Evolutionary conservation across 2,888 invertebrate genomes (phyloP).

Genomic region (Cheilosia variabilis): DNA sequence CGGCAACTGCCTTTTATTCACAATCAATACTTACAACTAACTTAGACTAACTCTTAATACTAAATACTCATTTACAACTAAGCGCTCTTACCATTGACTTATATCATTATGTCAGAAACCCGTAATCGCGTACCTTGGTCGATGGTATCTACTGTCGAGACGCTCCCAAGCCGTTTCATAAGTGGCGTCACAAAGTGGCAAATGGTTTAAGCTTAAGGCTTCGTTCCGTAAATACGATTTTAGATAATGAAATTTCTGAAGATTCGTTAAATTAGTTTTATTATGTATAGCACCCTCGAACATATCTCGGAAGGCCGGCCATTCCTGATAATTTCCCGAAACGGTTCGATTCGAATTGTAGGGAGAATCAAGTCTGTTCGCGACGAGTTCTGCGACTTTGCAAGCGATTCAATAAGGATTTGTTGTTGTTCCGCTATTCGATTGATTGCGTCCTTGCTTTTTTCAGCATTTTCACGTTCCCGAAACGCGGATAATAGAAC

Average conservation of each 20-base stretch:
- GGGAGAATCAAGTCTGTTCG: conserved; percentile 8
- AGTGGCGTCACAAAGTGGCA: conserved; percentile 8
- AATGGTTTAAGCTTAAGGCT: conserved; percentile 12
- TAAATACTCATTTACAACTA: too few species aligned
- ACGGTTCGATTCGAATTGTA: conserved; percentile 18
- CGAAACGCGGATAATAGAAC: conserved; percentile 11
- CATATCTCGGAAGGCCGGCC: neutral
- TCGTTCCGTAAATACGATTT: neutral
- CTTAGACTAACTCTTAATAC: conserved; percentile 4
- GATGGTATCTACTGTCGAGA: conserved; percentile 7
- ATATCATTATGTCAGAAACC: too few species aligned
- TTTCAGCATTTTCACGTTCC: conserved; percentile 12
- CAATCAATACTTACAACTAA: too few species aligned
- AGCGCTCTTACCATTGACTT: too few species aligned
- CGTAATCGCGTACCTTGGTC: conserved; percentile 9
- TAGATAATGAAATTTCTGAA: conserved; percentile 10
- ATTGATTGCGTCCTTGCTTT: neutral
- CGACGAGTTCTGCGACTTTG: conserved; percentile 6
- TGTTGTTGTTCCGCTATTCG: too few species aligned
- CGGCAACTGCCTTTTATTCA: too few species aligned
- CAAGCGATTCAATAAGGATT: conserved; percentile 4
- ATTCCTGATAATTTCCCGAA: neutral
- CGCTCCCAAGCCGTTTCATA: neutral
- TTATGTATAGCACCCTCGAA: conserved; percentile 13
- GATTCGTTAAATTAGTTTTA: neutral